Conservation (phyloP, 1,140 invertebrate genomes). For the Bursaphelenchus mucronatus region DNA sequence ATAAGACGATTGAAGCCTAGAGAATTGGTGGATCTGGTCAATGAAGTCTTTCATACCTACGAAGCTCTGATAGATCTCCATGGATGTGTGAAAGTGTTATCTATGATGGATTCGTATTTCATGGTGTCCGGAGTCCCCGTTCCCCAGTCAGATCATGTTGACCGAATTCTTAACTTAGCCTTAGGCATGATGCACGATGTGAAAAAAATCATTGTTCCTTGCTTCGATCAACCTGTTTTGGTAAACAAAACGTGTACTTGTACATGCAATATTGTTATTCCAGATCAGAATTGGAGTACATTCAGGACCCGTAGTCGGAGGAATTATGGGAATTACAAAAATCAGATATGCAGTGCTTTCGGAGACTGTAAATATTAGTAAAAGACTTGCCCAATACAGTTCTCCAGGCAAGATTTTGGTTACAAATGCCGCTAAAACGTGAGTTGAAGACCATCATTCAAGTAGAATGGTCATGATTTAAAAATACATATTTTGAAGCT, state of each 20-base stretch:
- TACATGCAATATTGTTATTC: neutral
- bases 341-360: constrained; percentile 14
- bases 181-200: constrained; percentile 13
- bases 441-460: no score
- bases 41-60: constrained; percentile 62
- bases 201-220: constrained; percentile 8
- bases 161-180: constrained; percentile 15
- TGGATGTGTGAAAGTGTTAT: constrained; percentile 10
- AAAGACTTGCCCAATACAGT: neutral
- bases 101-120: constrained; percentile 16
- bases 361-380: constrained; percentile 29
- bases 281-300: constrained; percentile 32
- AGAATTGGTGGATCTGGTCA: constrained; percentile 62
- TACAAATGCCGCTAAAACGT: constrained; percentile 30
- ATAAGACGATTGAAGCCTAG: constrained; percentile 60
- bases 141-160: neutral
- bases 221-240: constrained; percentile 7
- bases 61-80: constrained; percentile 52
- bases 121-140: constrained; percentile 5
- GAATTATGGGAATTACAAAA: constrained; percentile 18
- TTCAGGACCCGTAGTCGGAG: constrained; percentile 29
- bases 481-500: no score
- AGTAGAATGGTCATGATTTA: no score
- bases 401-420: constrained; percentile 23
- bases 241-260: neutral